Evolutionary conservation across 2,113 vertebrate genomes (phyloP), one percentile per base, ranked within the genome.

Genomic region (Telmatochromis brachygnathus): DNA sequence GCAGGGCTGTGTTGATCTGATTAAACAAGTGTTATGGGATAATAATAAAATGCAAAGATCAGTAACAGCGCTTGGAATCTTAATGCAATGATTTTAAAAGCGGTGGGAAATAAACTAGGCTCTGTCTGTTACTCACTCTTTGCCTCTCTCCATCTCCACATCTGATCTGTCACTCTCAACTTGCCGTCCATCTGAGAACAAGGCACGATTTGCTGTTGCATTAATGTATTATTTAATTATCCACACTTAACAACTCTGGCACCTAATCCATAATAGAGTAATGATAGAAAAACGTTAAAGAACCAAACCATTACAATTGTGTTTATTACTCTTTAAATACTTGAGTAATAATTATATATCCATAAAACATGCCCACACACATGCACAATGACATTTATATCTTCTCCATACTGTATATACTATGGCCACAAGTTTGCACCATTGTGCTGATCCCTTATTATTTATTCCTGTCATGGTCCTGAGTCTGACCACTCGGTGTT

Each of bases 371-470:
- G 14, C 56, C 28, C 15, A 60, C 56, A 60, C 56, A 60, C 56
- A 1, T 60, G 9, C 56, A 60, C 56, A 60, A 9, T 3, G 56
- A 33, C 56, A 60, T 60, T 19, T 60, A 60, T 3, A 33, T 10
- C 28, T 60, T 60, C 56, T 60, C 56, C 28, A 0, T 62, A 62
- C 15, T 62, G 58, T 62, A 2, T 4, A 33, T 62, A 62, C 28
- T 62, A 33, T 19, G 58, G 2, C 56, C 58, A 62, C 28, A 62
- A 33, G 28, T 33, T 62, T 33, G 58, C 58, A 62, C 15, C 28
- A 19, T 33, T 0, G 15, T 62, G 58, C 28, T 33, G 58, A 33
- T 62, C 58, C 28, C 0, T 62, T 62, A 62, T 62, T 62, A 62
- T 0, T 62, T 33, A 62, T 19, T 62, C 26, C 55, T 58, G 55